Conservation (phyloP, 2,888 invertebrate genomes). For the Frankliniella intonsa region DNA sequence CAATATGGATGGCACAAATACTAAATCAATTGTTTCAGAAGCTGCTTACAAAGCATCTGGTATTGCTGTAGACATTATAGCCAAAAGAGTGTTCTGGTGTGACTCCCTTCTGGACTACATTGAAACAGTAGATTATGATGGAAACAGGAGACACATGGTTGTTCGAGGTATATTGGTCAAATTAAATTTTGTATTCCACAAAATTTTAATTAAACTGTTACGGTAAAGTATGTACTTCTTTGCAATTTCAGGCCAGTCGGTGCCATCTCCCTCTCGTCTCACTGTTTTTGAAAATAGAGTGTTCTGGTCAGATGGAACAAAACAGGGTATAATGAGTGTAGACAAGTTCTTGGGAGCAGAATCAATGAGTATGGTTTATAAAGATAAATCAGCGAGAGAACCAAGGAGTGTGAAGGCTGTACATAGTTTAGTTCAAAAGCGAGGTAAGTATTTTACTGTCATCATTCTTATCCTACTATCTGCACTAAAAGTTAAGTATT, state of each 20-base stretch:
- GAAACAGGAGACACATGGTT: constrained; percentile 72
- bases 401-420: constrained; percentile 80
- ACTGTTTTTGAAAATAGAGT: constrained; percentile 81
- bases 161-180: constrained; percentile 53
- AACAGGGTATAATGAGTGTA: constrained; percentile 81
- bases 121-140: constrained; percentile 91
- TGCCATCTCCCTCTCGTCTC: constrained; percentile 78
- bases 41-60: constrained; percentile 93
- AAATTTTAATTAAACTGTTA: not conserved
- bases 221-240: not conserved
- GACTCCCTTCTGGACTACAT: constrained; percentile 93
- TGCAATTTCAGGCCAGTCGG: constrained; percentile 57
- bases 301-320: constrained; percentile 88
- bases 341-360: constrained; percentile 77
- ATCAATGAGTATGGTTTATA: constrained; percentile 73
- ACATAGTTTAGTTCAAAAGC: constrained; percentile 71
- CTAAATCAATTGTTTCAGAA: constrained; percentile 78
- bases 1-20: constrained; percentile 90
- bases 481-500: not conserved
- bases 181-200: not conserved
- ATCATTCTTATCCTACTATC: not conserved
- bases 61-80: constrained; percentile 84
- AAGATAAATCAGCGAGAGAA: constrained; percentile 72
- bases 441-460: constrained; percentile 46
- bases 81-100: constrained; percentile 91